Base-by-base conservation (phyloP, 2,888 invertebrate species). In the Mythimna albipuncta region DNA sequence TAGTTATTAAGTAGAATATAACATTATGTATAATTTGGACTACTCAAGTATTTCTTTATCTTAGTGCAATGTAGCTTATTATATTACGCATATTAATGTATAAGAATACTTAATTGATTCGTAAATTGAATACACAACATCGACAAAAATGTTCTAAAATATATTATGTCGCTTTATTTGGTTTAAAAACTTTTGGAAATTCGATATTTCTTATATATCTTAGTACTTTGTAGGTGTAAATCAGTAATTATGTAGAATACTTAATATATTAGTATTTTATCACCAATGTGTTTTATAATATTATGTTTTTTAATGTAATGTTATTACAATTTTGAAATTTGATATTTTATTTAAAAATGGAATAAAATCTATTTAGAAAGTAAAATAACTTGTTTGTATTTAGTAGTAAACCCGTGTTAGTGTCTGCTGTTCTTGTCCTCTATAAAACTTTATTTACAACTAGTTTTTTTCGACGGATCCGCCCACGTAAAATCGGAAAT, bases 81-180 rank as follows among this genome's bases (percentile, higher is more conserved):
- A 44, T 62, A 58, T 62, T 38, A 76, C 11, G 54, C 41, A 65
- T 64, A 67, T 10, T 38, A 55, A 62, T 41, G 13, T 11, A 50
- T 50, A 63, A 54, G 0, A 55, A 59, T 44, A 69, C 38, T 44
- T 35, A 35, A 61, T 52, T 19, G 19, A 77, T 81, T 69, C 44
- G 21, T 70, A 67, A 55, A 62, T 52, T 35, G 41, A 64, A 66
- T 64, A 75, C 50, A 38, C 62, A 57, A 67, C 78, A 82, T 72
- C 82, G 78, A 82, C 54, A 35, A 65, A 62, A 44, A 77, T 82
- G 70, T 82, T 82, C 77, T 82, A 82, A 82, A 78, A 65, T 67
- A 44, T 70, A 47, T 47, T 64, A 54, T 21, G 38, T 66, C 47
- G 57, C 26, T 62, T 54, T 76, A 69, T 50, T 61, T 64, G 54